Percentiles rank a stretch among this genome's conserved stretches.
Evolutionary conservation across 2,113 vertebrate genomes (phyloP).

Genomic region (Entomyzon cyanotis): DNA sequence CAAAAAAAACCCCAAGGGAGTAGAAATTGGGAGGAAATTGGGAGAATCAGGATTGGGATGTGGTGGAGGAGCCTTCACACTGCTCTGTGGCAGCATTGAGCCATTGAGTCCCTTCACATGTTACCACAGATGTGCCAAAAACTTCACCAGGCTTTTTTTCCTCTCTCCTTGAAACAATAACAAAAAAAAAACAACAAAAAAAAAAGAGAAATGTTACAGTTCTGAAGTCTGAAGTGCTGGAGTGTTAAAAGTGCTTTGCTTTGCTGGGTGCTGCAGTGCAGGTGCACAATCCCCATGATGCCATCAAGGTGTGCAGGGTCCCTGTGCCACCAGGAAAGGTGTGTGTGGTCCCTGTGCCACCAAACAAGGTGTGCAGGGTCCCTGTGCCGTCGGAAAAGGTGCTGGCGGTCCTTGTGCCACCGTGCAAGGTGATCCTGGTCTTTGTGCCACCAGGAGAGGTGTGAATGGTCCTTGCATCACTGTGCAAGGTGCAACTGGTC

Average conservation of each 20-base stretch:
- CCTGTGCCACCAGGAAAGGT: neutral
- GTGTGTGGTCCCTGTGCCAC: neutral
- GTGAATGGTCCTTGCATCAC: neutral
- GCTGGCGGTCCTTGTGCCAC: neutral
- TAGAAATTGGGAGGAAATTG: neutral
- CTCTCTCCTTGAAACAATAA: neutral
- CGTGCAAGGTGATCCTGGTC: neutral
- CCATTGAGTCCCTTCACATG: accelerated
- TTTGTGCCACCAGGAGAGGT: neutral
- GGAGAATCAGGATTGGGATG: neutral
- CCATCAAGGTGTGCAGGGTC: neutral
- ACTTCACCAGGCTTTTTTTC: neutral
- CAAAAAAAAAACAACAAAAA: no score
- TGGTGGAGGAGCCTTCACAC: neutral
- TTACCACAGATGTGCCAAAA: neutral
- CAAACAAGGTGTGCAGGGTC: neutral
- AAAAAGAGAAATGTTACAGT: neutral
- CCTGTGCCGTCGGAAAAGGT: neutral
- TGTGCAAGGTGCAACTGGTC: neutral
- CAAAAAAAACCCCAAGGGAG: neutral
- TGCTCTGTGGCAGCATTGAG: accelerated
- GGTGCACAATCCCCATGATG: neutral
- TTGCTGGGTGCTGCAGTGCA: neutral
- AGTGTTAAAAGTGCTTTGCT: neutral
- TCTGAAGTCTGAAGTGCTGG: neutral